Conservation (phyloP, 2,888 invertebrate genomes). For the Alitta virens region DNA sequence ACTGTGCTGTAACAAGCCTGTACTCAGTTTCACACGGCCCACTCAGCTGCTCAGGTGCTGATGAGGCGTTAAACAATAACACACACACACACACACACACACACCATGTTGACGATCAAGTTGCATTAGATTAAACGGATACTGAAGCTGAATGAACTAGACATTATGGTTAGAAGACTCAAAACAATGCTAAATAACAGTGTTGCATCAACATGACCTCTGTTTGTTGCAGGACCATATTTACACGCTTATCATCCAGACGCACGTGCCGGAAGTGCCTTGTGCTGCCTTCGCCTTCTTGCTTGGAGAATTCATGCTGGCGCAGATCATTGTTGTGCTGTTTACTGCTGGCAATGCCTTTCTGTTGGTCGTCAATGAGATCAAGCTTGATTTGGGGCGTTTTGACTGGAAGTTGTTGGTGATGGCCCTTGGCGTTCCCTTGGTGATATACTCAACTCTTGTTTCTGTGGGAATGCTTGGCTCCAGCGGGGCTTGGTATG, state of each 20-base stretch:
- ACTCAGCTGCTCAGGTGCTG: no score
- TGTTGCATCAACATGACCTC: no score
- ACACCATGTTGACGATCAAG: no score
- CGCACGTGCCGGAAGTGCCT: slow-evolving; percentile 14
- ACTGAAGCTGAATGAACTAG: no score
- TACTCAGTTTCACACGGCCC: no score
- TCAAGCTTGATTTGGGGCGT: not conserved
- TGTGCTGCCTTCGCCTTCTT: slow-evolving; percentile 21
- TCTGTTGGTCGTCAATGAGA: slow-evolving; percentile 19
- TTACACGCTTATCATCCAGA: slow-evolving; percentile 16
- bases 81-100: no score
- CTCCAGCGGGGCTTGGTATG: slow-evolving; percentile 7
- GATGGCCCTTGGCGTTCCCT: not conserved
- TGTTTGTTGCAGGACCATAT: no score
- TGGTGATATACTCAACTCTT: not conserved
- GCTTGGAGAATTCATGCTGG: slow-evolving; percentile 20
- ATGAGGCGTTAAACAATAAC: no score
- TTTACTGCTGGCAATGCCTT: slow-evolving; percentile 24
- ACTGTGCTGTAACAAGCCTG: no score
- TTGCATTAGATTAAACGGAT: no score
- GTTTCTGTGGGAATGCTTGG: slow-evolving; percentile 1
- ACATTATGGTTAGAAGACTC: not conserved
- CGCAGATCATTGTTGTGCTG: slow-evolving; percentile 18
- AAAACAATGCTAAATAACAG: not conserved
- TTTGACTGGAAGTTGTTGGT: slow-evolving; percentile 10